phyloP scores from a whole-genome alignment of 2,113 vertebrate genomes.

The Albula glossodonta region DNA sequence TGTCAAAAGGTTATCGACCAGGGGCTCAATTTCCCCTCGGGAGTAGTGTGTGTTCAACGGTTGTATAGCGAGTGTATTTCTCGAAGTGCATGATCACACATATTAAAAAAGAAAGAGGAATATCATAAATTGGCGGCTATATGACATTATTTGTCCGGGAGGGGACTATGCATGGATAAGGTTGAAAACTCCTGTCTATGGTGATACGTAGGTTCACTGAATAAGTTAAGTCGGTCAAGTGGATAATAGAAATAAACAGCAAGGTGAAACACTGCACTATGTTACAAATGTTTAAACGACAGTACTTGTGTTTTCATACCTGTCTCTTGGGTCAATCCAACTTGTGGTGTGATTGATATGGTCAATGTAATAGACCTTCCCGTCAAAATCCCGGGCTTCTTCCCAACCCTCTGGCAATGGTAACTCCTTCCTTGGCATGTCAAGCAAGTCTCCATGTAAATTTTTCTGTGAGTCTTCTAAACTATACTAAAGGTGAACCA shows the following conservation, averaged over 20 bases:
- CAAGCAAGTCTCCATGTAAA: conserved; percentile 76
- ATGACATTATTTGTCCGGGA: no score
- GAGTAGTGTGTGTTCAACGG: background rate
- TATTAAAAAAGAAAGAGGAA: background rate
- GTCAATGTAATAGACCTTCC: conserved; percentile 93
- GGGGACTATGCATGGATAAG: no score
- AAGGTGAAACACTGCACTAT: background rate
- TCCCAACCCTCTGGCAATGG: conserved; percentile 96
- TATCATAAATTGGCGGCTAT: background rate
- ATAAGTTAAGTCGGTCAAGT: background rate
- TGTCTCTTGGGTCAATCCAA: conserved; percentile 96
- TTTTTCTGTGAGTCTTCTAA: conserved; percentile 68
- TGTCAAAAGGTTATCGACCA: background rate
- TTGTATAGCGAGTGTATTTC: background rate
- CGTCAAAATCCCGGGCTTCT: conserved; percentile 92
- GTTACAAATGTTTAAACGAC: no score
- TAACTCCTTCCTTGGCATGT: conserved; percentile 93
- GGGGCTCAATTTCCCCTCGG: no score
- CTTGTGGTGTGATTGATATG: conserved; percentile 89
- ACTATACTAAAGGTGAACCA: conserved; percentile 51
- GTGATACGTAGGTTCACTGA: background rate
- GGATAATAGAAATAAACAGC: background rate
- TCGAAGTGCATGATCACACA: background rate
- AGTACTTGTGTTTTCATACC: conserved; percentile 65
- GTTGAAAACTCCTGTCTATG: background rate